Evolutionary conservation across 2,113 vertebrate species (phyloP).

Genomic region (Melanerpes formicivorus): DNA sequence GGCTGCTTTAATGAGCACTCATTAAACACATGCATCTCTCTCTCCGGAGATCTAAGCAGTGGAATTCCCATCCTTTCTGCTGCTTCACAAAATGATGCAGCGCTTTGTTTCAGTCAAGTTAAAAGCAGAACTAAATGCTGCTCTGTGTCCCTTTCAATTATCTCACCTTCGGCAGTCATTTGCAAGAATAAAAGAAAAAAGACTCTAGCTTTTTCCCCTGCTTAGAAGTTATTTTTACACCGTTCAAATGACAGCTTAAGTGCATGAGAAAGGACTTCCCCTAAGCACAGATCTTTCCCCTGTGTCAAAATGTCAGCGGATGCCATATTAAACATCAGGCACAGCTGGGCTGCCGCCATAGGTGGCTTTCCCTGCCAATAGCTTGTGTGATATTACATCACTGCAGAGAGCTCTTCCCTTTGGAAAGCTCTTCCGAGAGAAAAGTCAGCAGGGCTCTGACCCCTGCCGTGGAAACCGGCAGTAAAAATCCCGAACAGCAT

Average conservation of each 20-base stretch:
- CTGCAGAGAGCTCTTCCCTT: background rate
- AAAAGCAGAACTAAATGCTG: conserved; percentile 33
- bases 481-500: background rate
- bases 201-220: background rate
- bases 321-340: background rate
- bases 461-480: background rate
- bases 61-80: background rate
- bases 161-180: background rate
- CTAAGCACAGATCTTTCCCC: background rate
- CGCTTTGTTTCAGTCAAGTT: background rate
- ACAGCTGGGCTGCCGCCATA: background rate
- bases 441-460: background rate
- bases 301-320: conserved; percentile 17
- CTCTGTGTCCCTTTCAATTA: conserved; percentile 6
- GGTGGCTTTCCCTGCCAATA: background rate
- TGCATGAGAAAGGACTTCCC: conserved; percentile 13
- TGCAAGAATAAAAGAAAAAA: background rate
- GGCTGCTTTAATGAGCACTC: conserved; percentile 16
- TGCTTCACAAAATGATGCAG: background rate
- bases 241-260: conserved; percentile 36
- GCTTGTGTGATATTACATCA: fast-evolving
- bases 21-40: background rate
- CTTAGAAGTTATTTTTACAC: conserved; percentile 11
- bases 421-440: background rate
- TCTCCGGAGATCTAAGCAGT: conserved; percentile 14